A percentile compares a stretch with the other conserved stretches of the same genome.
Evolutionary conservation across 2,113 vertebrate species (phyloP).

Genomic region (Scomber colias): DNA sequence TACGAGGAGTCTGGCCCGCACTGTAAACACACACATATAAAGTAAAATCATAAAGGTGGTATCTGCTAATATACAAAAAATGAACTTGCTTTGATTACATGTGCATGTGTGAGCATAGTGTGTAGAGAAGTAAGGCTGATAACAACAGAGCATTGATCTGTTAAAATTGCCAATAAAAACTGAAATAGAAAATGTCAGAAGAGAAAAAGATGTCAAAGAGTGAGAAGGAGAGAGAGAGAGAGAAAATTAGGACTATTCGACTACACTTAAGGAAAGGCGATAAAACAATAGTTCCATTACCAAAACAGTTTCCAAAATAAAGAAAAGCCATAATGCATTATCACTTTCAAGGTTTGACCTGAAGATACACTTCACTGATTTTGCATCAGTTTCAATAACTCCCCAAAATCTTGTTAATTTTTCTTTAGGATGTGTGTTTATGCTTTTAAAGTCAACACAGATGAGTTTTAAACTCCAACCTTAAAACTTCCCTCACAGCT

Average conservation of each 20-base stretch:
- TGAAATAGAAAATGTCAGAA: not conserved
- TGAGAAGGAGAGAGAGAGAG: not conserved
- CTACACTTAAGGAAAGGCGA: not conserved
- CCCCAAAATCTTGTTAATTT: not conserved
- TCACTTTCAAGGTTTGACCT: not conserved
- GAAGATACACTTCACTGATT: not conserved
- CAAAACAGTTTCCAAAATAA: not conserved
- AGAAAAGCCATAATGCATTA: not conserved
- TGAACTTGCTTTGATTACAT: not conserved
- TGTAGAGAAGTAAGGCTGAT: not conserved
- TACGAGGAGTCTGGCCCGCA: slow-evolving; percentile 94
- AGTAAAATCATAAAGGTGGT: not conserved
- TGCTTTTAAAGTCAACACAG: not conserved
- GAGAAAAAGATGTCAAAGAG: not conserved
- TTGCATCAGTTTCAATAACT: not conserved
- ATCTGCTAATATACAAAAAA: not conserved
- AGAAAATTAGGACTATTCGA: not conserved
- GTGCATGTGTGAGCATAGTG: not conserved
- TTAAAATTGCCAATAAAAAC: not conserved
- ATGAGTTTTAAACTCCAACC: not conserved
- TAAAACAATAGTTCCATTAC: not conserved
- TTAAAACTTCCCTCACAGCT: not conserved
- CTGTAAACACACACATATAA: slow-evolving; percentile 80
- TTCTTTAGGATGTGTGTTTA: not conserved
- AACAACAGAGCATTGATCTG: not conserved